These are phyloP conservation scores for Anthopleura xanthogrammica DNA, from an alignment of 92 coral and sea anemone species.

Conservation along the genomic window DNA sequence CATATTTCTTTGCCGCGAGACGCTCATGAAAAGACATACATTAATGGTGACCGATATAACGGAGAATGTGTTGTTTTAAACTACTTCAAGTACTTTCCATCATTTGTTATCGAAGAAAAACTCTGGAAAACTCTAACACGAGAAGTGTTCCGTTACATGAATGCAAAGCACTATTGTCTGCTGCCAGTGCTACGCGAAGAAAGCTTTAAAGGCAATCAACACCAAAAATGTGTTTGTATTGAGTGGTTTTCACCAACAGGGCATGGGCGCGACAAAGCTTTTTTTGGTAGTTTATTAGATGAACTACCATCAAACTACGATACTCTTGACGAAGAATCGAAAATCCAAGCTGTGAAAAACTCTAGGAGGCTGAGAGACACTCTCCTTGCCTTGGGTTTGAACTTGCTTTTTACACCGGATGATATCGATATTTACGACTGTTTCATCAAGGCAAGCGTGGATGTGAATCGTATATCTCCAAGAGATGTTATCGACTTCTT, in stretches of 20 bases:
- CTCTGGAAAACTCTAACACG: conserved; percentile 23
- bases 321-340: background rate
- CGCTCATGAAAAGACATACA: conserved; percentile 7
- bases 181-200: conserved; percentile 56
- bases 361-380: conserved; percentile 6
- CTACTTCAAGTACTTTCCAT: conserved; percentile 25
- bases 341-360: background rate
- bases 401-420: conserved; percentile 50
- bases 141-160: conserved; percentile 33
- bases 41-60: background rate
- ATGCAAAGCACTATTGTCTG: conserved; percentile 28
- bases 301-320: background rate
- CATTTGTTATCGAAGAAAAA: conserved; percentile 6
- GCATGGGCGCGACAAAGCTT: conserved; percentile 29
- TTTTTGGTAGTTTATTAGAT: conserved; percentile 18
- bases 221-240: background rate
- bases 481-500: conserved; percentile 44
- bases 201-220: background rate
- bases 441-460: conserved; percentile 38
- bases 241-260: conserved; percentile 48
- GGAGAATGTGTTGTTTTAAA: background rate
- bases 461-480: conserved; percentile 33
- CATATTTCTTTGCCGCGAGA: conserved; percentile 24
- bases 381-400: conserved; percentile 57
- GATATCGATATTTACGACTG: conserved; percentile 17